Base-by-base conservation (phyloP, 2,113 vertebrate species). In the Lycaon pictus region DNA sequence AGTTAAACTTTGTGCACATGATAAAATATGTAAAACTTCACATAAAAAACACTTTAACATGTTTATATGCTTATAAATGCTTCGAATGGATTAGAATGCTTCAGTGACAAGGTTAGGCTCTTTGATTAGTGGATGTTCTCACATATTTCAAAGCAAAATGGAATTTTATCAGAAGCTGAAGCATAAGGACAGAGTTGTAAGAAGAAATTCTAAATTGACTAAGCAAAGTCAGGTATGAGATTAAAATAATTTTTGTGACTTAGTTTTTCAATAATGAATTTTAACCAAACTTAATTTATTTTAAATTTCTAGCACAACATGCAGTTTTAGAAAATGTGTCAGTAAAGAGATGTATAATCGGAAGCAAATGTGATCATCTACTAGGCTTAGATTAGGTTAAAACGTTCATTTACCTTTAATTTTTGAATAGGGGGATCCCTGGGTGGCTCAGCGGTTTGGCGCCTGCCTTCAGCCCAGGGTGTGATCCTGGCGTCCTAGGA, bases 11-110 rank as follows among this genome's bases (percentile, higher is more conserved):
- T 27, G 80, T 77, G 81, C 55, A 93, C 53, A 37, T 65, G 7
- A 97, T 86, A 85, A 95, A 95, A 25, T 93, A 96, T 51, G 74
- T 96, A 71, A 79, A 92, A 82, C n/a, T 95, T 51, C 87, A 97
- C 92, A 67, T n/a, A 53, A 86, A 80, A 65, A 85, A 58, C 25
- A 58, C 25, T 72, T 93, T 85, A 69, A 72, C 0, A 11, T 79
- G 56, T 90, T 84, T 93, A 74, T 77, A 96, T 2, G 63, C 51
- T 83, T 81, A 20, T 37, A n/a, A 90, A 89, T 27, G 0, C 79
- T 93, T 65, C 62, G 93, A 90, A 53, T 77, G 63, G 5, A 95
- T 97, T 98, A 83, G 96, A 98, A 97, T 88, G 87, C 90, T 76
- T 95, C 67, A 74, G 65, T 60, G 92, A 94, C 53, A 56, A 76